Percentiles rank a stretch among this genome's conserved stretches.
Evolutionary conservation across 2,113 vertebrate species (phyloP).

Genomic region (Cygnus atratus): DNA sequence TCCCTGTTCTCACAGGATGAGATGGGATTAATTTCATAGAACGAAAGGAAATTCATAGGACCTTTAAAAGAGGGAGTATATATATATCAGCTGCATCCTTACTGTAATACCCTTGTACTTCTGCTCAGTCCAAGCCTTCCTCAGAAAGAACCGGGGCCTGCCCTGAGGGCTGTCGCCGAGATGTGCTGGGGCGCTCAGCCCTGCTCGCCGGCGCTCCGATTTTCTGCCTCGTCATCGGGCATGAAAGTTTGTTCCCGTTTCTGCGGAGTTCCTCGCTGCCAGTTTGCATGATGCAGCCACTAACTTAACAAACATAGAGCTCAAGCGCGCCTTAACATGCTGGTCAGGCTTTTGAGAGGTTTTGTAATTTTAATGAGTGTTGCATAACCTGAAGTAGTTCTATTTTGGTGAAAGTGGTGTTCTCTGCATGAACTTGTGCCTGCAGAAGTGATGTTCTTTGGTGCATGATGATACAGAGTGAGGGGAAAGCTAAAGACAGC

Average conservation of each 20-base stretch:
- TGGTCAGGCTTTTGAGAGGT: neutral
- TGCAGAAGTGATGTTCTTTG: conserved; percentile 7
- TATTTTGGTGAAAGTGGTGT: conserved; percentile 51
- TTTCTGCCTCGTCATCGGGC: conserved; percentile 16
- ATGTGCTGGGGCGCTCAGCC: neutral
- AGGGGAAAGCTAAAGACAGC: neutral
- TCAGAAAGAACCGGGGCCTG: neutral
- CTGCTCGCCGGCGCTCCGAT: neutral
- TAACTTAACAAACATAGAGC: neutral
- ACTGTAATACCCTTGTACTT: neutral
- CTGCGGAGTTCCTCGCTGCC: neutral
- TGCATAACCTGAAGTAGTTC: conserved; percentile 50
- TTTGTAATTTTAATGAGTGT: conserved; percentile 46
- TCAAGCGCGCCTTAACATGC: conserved; percentile 9
- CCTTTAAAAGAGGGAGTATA: neutral
- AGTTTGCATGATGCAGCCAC: conserved; percentile 56
- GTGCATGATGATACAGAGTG: conserved; percentile 30
- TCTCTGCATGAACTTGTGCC: conserved; percentile 65
- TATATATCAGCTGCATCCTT: too few species aligned
- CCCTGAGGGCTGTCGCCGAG: neutral
- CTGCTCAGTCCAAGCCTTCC: neutral
- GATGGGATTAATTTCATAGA: neutral
- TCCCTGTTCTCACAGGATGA: neutral
- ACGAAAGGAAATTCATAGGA: neutral
- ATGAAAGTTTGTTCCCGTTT: neutral